Conservation (phyloP, 1,140 invertebrate species). For the Kradibia gibbosae region DNA sequence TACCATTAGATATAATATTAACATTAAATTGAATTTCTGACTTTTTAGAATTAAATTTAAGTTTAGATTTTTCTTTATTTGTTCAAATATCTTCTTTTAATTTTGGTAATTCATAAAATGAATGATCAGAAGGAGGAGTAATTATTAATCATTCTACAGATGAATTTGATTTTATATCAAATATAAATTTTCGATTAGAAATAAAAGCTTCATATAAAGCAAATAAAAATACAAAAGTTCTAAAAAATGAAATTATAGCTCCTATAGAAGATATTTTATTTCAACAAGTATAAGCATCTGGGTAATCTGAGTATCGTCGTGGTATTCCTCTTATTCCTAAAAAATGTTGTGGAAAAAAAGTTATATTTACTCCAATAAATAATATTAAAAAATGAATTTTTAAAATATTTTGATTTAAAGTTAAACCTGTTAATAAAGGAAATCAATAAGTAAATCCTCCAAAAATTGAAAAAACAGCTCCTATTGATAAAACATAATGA, state of each 20-base stretch:
- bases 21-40: neutral
- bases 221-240: conserved; percentile 74
- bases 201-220: conserved; percentile 73
- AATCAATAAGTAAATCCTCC: conserved; percentile 79
- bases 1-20: neutral
- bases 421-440: conserved; percentile 76
- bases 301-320: conserved; percentile 81
- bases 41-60: no score
- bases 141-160: conserved; percentile 77
- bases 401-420: conserved; percentile 73
- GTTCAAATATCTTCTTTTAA: no score
- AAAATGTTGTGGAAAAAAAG: conserved; percentile 86
- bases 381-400: conserved; percentile 77
- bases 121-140: conserved; percentile 66
- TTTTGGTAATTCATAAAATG: conserved; percentile 55
- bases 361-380: conserved; percentile 82
- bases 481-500: conserved; percentile 80
- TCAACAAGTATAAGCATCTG: conserved; percentile 75
- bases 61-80: no score
- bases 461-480: conserved; percentile 82
- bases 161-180: conserved; percentile 67
- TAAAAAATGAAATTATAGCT: conserved; percentile 74
- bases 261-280: conserved; percentile 79
- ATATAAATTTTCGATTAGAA: conserved; percentile 64
- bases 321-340: conserved; percentile 83